Evolutionary conservation across 2,888 invertebrate species (phyloP), one percentile per base, ranked within the genome.

Genomic region (Hypena proboscidalis): DNA sequence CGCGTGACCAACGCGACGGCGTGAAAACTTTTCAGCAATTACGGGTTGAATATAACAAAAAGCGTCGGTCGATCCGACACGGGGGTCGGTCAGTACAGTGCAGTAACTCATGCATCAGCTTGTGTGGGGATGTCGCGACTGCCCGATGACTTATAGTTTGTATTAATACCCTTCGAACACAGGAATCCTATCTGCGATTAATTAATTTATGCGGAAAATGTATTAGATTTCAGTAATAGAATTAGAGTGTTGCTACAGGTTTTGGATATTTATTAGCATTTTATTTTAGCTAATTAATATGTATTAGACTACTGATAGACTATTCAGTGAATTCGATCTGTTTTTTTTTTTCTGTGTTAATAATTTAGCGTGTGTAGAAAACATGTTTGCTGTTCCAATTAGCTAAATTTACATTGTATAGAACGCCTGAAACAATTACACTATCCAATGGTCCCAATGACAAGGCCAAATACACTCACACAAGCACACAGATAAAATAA

Each of bases 1-100:
- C 85, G 90, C 87, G 86, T 88, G 90, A 87, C 87, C 86, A 80
- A 75, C 75, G 80, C 78, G 77, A 75, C 81, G 83, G 85, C 85
- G 89, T 86, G 90, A 90, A 89, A 90, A 89, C 85, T 89, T 90
- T 90, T 90, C 90, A 90, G 87, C 86, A 89, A 90, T 90, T 90
- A 89, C 78, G 84, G 85, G 80, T 85, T 83, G 86, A 82, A 86
- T 87, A 81, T 89, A 86, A 87, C 89, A 86, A 90, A 90, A 90
- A 87, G 83, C 83, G 74, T 74, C 74, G 83, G 81, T 62, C 62
- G 81, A 79, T 64, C 64, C 52, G 67, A 67, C 79, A 76, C 70
- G 74, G 52, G 59, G 80, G 78, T 72, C 71, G 67, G 55, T 60
- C 70, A 70, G 75, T 67, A 74, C 72, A 70, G 67, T 67, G 70